A percentile compares a stretch with the other conserved stretches of the same genome.
Conservation (phyloP, 2,113 vertebrate genomes). For the Octodon degus region DNA sequence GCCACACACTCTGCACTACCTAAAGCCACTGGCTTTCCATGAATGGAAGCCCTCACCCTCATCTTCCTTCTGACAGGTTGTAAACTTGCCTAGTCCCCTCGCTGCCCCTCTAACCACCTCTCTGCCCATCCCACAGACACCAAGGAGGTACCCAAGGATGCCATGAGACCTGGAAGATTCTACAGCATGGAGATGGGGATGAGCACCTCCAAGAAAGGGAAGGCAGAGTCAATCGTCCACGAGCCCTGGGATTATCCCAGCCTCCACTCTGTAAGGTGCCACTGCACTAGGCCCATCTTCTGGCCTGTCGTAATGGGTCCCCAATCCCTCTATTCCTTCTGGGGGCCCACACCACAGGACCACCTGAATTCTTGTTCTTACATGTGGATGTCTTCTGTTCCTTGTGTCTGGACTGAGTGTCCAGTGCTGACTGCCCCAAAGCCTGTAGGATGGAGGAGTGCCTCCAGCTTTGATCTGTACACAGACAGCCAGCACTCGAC, state of each 20-base stretch:
- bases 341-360: neutral
- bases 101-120: neutral
- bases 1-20: neutral
- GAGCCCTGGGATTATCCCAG: neutral
- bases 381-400: too few species aligned
- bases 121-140: neutral
- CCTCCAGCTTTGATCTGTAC: neutral
- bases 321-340: neutral
- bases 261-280: neutral
- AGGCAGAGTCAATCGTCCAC: too few species aligned
- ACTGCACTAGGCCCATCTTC: too few species aligned
- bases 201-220: neutral
- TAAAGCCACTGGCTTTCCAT: too few species aligned
- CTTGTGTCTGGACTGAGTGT: rapidly evolving
- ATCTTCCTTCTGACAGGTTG: neutral
- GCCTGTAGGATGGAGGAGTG: rapidly evolving
- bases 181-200: neutral
- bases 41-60: neutral
- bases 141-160: too few species aligned
- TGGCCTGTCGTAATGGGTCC: too few species aligned
- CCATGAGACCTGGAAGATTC: neutral
- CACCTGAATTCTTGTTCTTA: neutral
- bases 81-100: neutral
- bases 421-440: neutral
- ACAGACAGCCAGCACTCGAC: rapidly evolving